phyloP scores from a whole-genome alignment of 2,797 vertebrate species.

The Psittacula derbiana region DNA sequence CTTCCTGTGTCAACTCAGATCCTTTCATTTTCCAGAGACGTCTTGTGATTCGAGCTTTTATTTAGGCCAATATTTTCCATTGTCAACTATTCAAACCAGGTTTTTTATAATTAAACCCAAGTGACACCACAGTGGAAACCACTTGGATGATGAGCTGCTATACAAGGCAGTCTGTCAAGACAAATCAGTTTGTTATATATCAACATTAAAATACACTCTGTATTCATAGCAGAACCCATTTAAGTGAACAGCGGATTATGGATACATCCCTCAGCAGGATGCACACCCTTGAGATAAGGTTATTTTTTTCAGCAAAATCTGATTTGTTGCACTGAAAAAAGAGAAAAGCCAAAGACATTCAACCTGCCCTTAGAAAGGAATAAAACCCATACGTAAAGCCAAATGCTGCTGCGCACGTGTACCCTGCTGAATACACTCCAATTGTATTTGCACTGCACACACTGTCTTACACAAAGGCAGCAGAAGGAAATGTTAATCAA shows the following conservation, averaged over 20 bases:
- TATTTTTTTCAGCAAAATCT: not conserved
- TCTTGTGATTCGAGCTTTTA: not conserved
- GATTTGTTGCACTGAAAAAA: not conserved
- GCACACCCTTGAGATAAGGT: not conserved
- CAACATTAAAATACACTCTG: not conserved
- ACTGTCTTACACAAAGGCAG: not conserved
- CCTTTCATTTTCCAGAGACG: not conserved
- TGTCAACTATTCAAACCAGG: not conserved
- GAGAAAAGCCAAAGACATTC: not conserved
- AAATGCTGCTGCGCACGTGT: rapidly evolving
- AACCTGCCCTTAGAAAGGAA: not conserved
- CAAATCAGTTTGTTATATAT: not conserved
- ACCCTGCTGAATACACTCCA: not conserved
- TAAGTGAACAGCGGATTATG: not conserved
- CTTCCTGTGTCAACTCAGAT: not conserved
- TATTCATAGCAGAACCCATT: not conserved
- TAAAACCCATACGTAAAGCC: not conserved
- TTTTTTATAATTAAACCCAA: constrained; percentile 49
- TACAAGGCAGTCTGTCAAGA: constrained; percentile 27
- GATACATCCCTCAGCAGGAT: not conserved
- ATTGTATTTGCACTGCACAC: not conserved
- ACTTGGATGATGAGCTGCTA: constrained; percentile 10
- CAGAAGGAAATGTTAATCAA: not conserved
- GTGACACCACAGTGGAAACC: not conserved
- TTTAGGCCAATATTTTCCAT: not conserved